A percentile compares a stretch with the other conserved stretches of the same genome.
phyloP scores from a whole-genome alignment of 37 sponge, comb jelly and placozoan species.

The Halisarca cf. caerulea region DNA sequence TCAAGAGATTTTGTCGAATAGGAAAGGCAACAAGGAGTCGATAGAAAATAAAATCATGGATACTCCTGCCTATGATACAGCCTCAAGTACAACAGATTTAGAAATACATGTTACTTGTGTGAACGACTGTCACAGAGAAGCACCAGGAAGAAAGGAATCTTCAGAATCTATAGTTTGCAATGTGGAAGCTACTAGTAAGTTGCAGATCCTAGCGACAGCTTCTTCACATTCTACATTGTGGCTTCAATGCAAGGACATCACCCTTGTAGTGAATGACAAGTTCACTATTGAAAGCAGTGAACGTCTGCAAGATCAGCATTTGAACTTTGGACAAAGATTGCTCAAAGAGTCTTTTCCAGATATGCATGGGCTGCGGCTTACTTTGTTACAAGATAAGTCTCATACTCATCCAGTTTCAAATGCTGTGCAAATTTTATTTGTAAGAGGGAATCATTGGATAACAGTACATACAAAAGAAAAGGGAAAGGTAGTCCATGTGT shows the following conservation, averaged over 20 bases:
- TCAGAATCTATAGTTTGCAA: too few species aligned
- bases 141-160: too few species aligned
- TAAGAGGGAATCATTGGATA: slow-evolving; percentile 24
- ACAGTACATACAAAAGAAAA: neutral
- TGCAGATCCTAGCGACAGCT: too few species aligned
- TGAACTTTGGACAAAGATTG: neutral
- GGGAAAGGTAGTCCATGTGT: slow-evolving; percentile 1
- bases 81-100: too few species aligned
- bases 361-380: neutral
- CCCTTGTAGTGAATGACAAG: neutral
- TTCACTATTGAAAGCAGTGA: neutral
- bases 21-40: too few species aligned
- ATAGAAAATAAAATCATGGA: too few species aligned
- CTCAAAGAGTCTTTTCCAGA: neutral
- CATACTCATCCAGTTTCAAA: neutral
- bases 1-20: too few species aligned
- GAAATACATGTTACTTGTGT: too few species aligned
- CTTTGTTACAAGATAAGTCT: neutral
- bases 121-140: too few species aligned
- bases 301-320: neutral
- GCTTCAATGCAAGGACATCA: neutral
- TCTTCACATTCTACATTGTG: too few species aligned
- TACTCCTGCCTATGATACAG: too few species aligned
- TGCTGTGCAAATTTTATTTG: slow-evolving; percentile 13
- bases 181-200: too few species aligned